Percentiles rank a stretch among this genome's conserved stretches.
Conservation (phyloP, 2,113 vertebrate species). For the Sapayoa aenigma region DNA sequence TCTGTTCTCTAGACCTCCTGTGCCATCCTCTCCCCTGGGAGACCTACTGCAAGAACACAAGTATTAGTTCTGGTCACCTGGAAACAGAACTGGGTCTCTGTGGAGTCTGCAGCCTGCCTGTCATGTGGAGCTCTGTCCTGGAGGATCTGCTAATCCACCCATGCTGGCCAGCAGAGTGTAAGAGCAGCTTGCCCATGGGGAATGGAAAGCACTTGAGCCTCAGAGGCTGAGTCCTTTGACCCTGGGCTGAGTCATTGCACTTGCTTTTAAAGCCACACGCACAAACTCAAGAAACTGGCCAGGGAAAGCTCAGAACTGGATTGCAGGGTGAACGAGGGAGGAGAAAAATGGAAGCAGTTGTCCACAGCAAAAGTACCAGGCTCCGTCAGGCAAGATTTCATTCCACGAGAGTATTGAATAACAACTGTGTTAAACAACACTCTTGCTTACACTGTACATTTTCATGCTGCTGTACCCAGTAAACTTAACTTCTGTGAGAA, state of each 20-base stretch:
- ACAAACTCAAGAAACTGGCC: not conserved
- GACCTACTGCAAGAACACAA: not conserved
- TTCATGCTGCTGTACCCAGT: not conserved
- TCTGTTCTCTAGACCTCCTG: not conserved
- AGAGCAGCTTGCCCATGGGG: not conserved
- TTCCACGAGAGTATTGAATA: not conserved
- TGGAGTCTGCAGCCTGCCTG: not conserved
- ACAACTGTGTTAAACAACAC: not conserved
- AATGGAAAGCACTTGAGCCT: not conserved
- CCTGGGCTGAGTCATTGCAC: not conserved
- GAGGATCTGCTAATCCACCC: not conserved
- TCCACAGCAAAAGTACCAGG: not conserved
- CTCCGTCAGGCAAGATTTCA: not conserved
- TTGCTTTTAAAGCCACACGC: not conserved
- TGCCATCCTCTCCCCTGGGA: not conserved
- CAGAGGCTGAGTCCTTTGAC: not conserved
- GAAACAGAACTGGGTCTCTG: not conserved
- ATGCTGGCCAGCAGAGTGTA: not conserved
- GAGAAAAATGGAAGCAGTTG: not conserved
- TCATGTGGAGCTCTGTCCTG: not conserved
- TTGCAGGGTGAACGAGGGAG: not conserved
- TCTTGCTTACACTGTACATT: not conserved
- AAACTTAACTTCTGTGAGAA: not conserved
- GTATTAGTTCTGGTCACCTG: not conserved
- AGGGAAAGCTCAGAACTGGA: not conserved